Evolutionary conservation across 92 coral and sea anemone species (phyloP).

Genomic region (Umimayanthus kanabou): DNA sequence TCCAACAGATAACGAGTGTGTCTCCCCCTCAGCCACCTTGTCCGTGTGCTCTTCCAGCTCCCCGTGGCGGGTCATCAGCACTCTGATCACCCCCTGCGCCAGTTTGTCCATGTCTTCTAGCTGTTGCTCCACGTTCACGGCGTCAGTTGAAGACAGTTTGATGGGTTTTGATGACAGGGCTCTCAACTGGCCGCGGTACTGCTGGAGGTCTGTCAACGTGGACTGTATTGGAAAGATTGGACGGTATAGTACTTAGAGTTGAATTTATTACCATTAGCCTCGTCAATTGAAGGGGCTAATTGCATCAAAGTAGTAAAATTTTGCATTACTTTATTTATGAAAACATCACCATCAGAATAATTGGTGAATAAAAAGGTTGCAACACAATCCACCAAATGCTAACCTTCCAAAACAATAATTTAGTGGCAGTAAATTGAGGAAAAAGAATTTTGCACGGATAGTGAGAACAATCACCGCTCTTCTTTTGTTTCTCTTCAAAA

Average conservation of each 20-base stretch:
- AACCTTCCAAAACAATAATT: too few relatives aligned
- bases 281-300: too few relatives aligned
- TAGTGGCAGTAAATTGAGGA: too few relatives aligned
- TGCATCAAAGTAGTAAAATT: not conserved
- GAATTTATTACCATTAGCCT: not conserved
- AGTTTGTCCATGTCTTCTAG: conserved; percentile 62
- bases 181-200: conserved; percentile 29
- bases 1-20: conserved; percentile 50
- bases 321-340: not conserved
- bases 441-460: too few relatives aligned
- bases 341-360: too few relatives aligned
- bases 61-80: conserved; percentile 63
- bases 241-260: not conserved
- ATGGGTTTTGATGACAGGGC: conserved; percentile 22
- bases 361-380: not conserved
- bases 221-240: not conserved
- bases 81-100: conserved; percentile 69
- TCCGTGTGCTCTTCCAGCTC: conserved; percentile 60
- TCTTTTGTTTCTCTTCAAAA: too few relatives aligned
- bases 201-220: conserved; percentile 28
- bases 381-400: too few relatives aligned
- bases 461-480: too few relatives aligned
- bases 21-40: conserved; percentile 60
- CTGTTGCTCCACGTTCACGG: conserved; percentile 45
- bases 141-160: conserved; percentile 29